These are phyloP conservation scores for Amphiura filiformis DNA, from an alignment of 35 echinoderm and acorn worm species.

Conservation along the genomic window DNA sequence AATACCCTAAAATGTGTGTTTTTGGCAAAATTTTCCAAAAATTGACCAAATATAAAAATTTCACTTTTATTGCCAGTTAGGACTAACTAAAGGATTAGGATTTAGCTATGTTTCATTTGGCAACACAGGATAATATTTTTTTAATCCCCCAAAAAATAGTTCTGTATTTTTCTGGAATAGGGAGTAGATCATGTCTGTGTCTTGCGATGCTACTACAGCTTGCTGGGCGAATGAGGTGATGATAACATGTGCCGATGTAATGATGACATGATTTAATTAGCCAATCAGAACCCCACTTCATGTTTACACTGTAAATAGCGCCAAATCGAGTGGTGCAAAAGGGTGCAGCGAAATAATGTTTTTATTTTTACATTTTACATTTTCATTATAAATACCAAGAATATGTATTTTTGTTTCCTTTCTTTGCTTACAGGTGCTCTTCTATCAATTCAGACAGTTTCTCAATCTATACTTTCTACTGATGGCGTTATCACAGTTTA, in stretches of 20 bases:
- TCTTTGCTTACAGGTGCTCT: constrained; percentile 70
- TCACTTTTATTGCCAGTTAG: too few species aligned
- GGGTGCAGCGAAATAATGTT: not conserved
- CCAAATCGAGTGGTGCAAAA: not conserved
- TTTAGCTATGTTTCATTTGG: too few species aligned
- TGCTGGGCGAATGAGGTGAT: not conserved
- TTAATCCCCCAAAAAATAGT: too few species aligned
- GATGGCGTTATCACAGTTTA: constrained; percentile 95
- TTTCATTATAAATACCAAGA: not conserved
- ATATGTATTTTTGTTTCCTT: constrained; percentile 7
- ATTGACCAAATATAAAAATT: too few species aligned
- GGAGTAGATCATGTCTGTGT: too few species aligned
- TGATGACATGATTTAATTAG: not conserved
- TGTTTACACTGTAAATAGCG: too few species aligned
- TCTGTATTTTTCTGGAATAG: too few species aligned
- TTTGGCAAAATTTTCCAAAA: too few species aligned
- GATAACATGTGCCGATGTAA: not conserved
- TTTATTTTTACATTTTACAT: not conserved
- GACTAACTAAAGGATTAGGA: too few species aligned
- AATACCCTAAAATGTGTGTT: too few species aligned
- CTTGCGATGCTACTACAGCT: not conserved
- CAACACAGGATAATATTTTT: too few species aligned
- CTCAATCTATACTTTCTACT: constrained; percentile 98
- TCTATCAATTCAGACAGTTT: constrained; percentile 90
- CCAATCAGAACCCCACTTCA: too few species aligned